Evolutionary conservation across 2,888 invertebrate genomes (phyloP), one percentile per base, ranked within the genome.

Genomic region (Helleia helle): DNA sequence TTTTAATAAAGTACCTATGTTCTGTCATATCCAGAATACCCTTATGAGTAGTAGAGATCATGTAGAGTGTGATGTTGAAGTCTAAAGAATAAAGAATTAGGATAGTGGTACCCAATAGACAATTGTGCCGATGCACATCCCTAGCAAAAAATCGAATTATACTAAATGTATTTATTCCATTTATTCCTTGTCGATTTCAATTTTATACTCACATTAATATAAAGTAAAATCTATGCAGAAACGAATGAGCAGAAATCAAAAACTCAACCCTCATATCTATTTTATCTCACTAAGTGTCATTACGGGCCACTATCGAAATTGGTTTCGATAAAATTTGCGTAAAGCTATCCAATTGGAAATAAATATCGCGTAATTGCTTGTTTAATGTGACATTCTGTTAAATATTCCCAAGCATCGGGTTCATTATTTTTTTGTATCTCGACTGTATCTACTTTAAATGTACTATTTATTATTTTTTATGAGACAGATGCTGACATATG

Each of bases 301-400:
- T 58, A 68, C 51, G 54, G 54, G 53, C 67, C 74, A 75, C 73
- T 81, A 83, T 80, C 71, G 72, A 68, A 73, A 81, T 81, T 80
- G 74, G 65, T 69, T 62, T 68, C 72, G 62, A 80, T 79, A 71
- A 74, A 72, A 71, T 73, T 71, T 71, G 61, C 65, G 59, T 69
- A 69, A 65, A 62, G 57, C 59, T 56, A 53, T 55, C 52, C 65
- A 59, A 69, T 65, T 69, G 68, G 64, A 61, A 60, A 80, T 79
- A 77, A 74, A 79, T 79, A 74, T 74, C 56, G 60, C 55, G 59
- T 76, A 75, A 77, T 77, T 76, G 70, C 62, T 57, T 54, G 53
- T 59, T 69, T 72, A 72, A 73, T 71, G 69, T 63, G 60, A 59
- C 62, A 49, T 65, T 57, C 50, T 49, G 50, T 56, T 59, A 55